Base-by-base conservation (phyloP, 2,113 vertebrate genomes). In the Himantopus leucocephalus region DNA sequence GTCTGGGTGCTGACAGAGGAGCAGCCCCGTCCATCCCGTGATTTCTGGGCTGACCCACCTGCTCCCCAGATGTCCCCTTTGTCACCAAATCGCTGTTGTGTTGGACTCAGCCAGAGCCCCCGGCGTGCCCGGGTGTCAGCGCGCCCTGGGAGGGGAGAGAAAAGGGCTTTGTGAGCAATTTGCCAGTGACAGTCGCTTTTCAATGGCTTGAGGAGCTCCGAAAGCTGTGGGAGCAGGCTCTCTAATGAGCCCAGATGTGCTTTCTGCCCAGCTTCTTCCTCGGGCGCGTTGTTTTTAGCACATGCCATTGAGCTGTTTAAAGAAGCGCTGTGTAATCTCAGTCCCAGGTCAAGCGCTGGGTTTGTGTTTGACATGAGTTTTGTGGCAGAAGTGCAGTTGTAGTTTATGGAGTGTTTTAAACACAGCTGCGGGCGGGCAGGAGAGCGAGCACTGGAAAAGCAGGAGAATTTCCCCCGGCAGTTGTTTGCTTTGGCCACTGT, bases 401-500 rank as follows among this genome's bases (percentile, higher is more conserved):
- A 10, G 70, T 78, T 94, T 48, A 7, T 41, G 77, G 83, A 81
- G 83, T 11, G 67, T n/a, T 78, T 41, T 34, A 92, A 60, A 66
- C 60, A 45, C 64, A 74, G 93, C 93, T 90, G 88, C 9, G 27
- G 85, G 29, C 60, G 3, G 63, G 70, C 67, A 32, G 86, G 75
- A 64, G 82, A 85, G 73, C 92, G 58, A 71, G 66, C 76, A 21
- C 59, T 10, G 85, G 52, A 19, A 45, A 6, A 45, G 92, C 67
- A 56, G 87, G 26, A 62, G 83, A 34, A 6, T 47, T 93, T 74
- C 74, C 88, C 9, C 3, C 0, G 58, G 90, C 79, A 34, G 78
- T 73, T 93, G 85, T 93, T 97, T 97, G 93, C 93, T 96, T 97
- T 97, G 95, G 93, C 94, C 27, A 3, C 92, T 1, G 20, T 39